phyloP scores from a whole-genome alignment of 2,113 vertebrate species.

The Odocoileus virginianus region DNA sequence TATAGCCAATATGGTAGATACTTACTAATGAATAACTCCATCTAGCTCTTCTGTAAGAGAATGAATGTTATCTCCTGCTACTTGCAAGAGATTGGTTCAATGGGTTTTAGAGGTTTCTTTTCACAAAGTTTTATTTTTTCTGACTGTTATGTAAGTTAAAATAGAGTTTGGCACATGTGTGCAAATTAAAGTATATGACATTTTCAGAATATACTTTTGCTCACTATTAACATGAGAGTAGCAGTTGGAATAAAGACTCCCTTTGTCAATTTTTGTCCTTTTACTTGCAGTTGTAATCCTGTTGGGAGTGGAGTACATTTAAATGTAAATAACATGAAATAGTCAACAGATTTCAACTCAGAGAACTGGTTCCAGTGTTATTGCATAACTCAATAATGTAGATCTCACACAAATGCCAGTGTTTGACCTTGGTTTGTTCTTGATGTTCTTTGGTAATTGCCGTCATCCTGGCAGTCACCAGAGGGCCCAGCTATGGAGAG shows the following conservation, averaged over 20 bases:
- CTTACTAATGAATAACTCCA: background rate
- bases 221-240: background rate
- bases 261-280: slow-evolving; percentile 7
- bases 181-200: slow-evolving; percentile 22
- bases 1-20: background rate
- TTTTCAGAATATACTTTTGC: slow-evolving; percentile 20
- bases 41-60: background rate
- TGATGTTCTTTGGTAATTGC: background rate
- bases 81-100: background rate
- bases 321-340: slow-evolving; percentile 27
- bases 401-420: background rate
- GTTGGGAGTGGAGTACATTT: slow-evolving; percentile 10
- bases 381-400: background rate
- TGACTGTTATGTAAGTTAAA: background rate
- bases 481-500: background rate
- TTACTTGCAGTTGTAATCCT: slow-evolving; percentile 30
- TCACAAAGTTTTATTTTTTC: slow-evolving; percentile 18
- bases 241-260: background rate
- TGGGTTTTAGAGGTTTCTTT: background rate
- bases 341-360: background rate
- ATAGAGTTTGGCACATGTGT: background rate
- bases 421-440: slow-evolving; percentile 26
- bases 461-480: background rate
- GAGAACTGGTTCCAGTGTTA: background rate
- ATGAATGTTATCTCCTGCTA: background rate